Evolutionary conservation across 2,888 invertebrate genomes (phyloP).

Genomic region (Cryptocheilus praepositus): DNA sequence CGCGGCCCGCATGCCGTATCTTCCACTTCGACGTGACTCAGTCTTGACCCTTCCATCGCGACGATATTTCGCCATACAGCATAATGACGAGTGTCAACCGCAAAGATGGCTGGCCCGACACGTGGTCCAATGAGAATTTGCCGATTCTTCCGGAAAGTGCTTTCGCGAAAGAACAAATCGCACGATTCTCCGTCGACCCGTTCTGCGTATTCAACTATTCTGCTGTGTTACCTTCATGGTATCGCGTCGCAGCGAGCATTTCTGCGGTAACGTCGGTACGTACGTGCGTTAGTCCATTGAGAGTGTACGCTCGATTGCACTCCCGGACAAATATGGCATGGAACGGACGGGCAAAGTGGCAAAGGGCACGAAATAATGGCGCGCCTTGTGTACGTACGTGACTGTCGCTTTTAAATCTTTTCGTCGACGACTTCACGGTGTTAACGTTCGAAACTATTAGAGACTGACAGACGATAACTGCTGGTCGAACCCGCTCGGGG

Average conservation of each 20-base stretch:
- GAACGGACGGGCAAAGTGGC: constrained; percentile 26
- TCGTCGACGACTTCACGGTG: too few relatives aligned
- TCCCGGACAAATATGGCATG: constrained; percentile 43
- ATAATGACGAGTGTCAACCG: too few relatives aligned
- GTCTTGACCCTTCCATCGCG: too few relatives aligned
- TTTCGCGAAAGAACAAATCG: background rate
- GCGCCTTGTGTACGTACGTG: too few relatives aligned
- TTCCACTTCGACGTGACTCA: too few relatives aligned
- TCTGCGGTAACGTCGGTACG: constrained; percentile 23
- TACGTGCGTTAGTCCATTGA: constrained; percentile 24
- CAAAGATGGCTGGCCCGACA: constrained; percentile 35
- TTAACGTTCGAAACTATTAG: too few relatives aligned
- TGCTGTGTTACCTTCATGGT: constrained; percentile 50
- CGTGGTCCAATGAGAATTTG: constrained; percentile 24
- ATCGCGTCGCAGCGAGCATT: constrained; percentile 35
- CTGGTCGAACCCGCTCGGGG: too few relatives aligned
- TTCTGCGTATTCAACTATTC: constrained; percentile 3
- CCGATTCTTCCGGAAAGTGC: background rate
- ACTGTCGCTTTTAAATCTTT: too few relatives aligned
- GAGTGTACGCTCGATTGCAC: constrained; percentile 43
- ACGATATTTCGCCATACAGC: too few relatives aligned
- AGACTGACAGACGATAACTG: too few relatives aligned
- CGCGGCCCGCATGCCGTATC: too few relatives aligned
- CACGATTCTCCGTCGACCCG: background rate
- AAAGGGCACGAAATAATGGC: constrained; percentile 3